These are phyloP conservation scores for Sebastes schlegelii DNA, from an alignment of 2,113 vertebrate species.

Conservation along the genomic window DNA sequence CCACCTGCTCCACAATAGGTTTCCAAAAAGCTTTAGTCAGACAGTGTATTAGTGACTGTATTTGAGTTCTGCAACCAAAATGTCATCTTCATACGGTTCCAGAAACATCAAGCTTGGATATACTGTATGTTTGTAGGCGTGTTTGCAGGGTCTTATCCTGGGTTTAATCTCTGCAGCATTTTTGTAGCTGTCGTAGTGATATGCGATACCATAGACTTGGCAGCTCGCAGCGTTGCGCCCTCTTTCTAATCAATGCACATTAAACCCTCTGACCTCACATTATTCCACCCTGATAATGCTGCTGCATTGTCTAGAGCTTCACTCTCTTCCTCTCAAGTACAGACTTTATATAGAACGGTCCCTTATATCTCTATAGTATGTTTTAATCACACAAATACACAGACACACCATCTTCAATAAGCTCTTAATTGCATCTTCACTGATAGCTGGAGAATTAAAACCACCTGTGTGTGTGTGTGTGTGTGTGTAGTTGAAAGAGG, in stretches of 20 bases:
- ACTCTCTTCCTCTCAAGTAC: background rate
- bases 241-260: slow-evolving; percentile 50
- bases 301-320: slow-evolving; percentile 8
- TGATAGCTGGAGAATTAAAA: slow-evolving; percentile 5
- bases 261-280: slow-evolving; percentile 16
- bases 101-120: background rate
- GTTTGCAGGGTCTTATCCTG: background rate
- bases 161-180: slow-evolving; percentile 51
- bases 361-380: background rate
- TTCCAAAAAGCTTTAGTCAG: too few relatives aligned
- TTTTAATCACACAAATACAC: background rate
- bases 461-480: slow-evolving; percentile 20
- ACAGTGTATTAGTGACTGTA: background rate
- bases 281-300: slow-evolving; percentile 9
- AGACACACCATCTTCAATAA: background rate
- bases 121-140: background rate
- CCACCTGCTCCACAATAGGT: too few relatives aligned
- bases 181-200: slow-evolving; percentile 51
- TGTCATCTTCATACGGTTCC: background rate
- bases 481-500: background rate
- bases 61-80: slow-evolving; percentile 4
- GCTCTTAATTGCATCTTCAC: background rate
- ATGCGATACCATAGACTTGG: slow-evolving; percentile 43
- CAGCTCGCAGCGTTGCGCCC: slow-evolving; percentile 11
- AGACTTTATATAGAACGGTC: background rate